These are phyloP conservation scores for Chironomus tentans DNA, from an alignment of 2,888 invertebrate genomes.

Conservation along the genomic window DNA sequence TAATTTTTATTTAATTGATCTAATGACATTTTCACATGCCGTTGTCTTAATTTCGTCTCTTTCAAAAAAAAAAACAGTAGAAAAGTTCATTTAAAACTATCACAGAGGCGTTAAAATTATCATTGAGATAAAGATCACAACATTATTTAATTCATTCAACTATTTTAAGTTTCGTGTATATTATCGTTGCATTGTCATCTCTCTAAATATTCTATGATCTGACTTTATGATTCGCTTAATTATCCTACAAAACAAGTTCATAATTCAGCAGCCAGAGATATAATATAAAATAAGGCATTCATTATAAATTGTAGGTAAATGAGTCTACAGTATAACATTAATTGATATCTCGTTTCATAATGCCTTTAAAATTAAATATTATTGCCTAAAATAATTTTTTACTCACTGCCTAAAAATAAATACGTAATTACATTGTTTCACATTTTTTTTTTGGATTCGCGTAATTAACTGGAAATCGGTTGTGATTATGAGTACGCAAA, in stretches of 20 bases:
- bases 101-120: slow-evolving; percentile 27
- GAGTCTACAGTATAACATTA: slow-evolving; percentile 5
- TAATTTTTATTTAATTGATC: slow-evolving; percentile 27
- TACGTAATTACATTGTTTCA: neutral
- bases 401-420: neutral
- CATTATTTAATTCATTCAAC: slow-evolving; percentile 20
- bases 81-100: slow-evolving; percentile 22
- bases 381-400: slow-evolving; percentile 1
- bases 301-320: neutral
- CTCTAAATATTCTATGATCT: neutral
- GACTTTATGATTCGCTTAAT: slow-evolving; percentile 26
- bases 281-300: neutral
- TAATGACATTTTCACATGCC: slow-evolving; percentile 24
- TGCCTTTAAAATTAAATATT: slow-evolving; percentile 26
- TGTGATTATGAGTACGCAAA: neutral
- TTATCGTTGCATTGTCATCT: neutral
- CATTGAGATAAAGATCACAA: slow-evolving; percentile 17
- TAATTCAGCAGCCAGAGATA: too few relatives aligned
- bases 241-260: slow-evolving; percentile 13
- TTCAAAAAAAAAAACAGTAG: too few relatives aligned
- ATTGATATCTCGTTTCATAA: slow-evolving; percentile 17
- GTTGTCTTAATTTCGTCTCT: neutral
- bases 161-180: neutral
- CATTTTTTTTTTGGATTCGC: neutral
- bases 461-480: neutral